Evolutionary conservation across 2,797 vertebrate species (phyloP).

Genomic region (Sardinella longiceps): DNA sequence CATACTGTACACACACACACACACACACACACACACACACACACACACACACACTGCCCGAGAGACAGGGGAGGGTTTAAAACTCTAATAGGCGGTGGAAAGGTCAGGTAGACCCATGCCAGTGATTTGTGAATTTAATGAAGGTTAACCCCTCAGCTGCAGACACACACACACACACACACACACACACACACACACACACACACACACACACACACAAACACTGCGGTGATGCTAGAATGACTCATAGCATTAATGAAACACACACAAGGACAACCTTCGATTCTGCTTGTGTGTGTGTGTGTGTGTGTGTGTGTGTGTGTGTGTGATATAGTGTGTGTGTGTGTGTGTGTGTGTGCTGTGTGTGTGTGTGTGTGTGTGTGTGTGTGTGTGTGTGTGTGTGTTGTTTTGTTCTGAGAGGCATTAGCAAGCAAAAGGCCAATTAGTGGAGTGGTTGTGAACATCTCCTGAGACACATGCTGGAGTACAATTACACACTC

Average conservation of each 20-base stretch:
- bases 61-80: background rate
- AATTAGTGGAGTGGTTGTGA: slow-evolving; percentile 36
- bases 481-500: slow-evolving; percentile 23
- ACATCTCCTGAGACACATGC: slow-evolving; percentile 6
- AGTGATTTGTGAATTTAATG: slow-evolving; percentile 40
- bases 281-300: background rate
- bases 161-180: background rate
- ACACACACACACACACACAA: slow-evolving; percentile 9
- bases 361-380: no score
- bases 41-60: background rate
- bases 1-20: background rate
- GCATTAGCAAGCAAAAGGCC: slow-evolving; percentile 24
- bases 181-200: no score
- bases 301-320: background rate
- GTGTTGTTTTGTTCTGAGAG: slow-evolving; percentile 7
- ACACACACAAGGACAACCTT: background rate
- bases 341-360: no score
- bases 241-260: no score
- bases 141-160: slow-evolving; percentile 38
- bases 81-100: background rate
- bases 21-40: slow-evolving; percentile 2
- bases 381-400: background rate
- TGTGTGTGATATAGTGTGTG: background rate
- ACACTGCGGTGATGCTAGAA: no score
- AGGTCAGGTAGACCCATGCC: slow-evolving; percentile 45